phyloP scores from a whole-genome alignment of 2,888 invertebrate species.

The Tipula unca region DNA sequence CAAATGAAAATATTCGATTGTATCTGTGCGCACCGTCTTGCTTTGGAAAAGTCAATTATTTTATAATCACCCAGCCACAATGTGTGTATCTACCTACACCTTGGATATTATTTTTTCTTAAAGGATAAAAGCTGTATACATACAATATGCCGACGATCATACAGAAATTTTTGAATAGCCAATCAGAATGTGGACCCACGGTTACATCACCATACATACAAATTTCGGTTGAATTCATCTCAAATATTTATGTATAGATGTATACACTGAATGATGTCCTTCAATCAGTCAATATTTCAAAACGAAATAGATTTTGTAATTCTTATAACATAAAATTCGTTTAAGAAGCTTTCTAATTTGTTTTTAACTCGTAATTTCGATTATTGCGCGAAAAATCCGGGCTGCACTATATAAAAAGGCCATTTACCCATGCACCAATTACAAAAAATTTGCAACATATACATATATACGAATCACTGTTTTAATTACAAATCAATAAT shows the following conservation, averaged over 20 bases:
- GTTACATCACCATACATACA: neutral
- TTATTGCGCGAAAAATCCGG: neutral
- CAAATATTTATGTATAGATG: neutral
- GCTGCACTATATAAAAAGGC: neutral
- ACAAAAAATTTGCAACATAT: neutral
- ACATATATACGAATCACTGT: neutral
- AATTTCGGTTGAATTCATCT: neutral
- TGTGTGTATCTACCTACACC: neutral
- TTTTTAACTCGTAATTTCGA: neutral
- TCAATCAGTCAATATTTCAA: neutral
- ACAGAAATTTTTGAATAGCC: neutral
- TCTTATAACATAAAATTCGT: neutral
- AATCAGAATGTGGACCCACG: neutral
- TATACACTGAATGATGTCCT: neutral
- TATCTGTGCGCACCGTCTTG: neutral
- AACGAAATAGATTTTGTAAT: neutral
- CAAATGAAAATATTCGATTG: neutral
- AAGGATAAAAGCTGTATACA: neutral
- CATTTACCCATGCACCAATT: neutral
- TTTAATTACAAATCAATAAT: slow-evolving; percentile 8
- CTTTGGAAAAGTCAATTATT: neutral
- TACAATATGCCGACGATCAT: too few species aligned
- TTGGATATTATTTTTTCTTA: neutral
- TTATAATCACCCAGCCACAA: neutral
- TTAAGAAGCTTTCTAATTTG: neutral